Base-by-base conservation (phyloP, 1,140 invertebrate genomes). In the Drosophila melanica region DNA sequence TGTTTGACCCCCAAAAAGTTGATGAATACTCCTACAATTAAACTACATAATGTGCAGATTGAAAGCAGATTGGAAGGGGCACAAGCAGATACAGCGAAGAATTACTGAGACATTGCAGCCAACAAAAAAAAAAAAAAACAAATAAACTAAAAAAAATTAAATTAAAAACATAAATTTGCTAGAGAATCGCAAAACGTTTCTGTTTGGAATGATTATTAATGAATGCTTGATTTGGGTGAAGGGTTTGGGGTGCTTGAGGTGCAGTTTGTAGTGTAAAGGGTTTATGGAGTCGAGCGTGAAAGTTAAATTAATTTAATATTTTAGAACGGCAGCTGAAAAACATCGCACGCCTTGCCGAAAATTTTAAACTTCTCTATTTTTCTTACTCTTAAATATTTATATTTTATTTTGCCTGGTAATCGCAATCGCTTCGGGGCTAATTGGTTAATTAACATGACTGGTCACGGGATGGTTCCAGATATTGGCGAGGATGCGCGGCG, bases 291-390 rank as follows among this genome's bases (percentile, higher is more conserved):
- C 3, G n/a, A 23, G 47, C 47, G 20, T 27, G 47, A 12, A 3
- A 51, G 20, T 14, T 41, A 27, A 5, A 9, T 10, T 11, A 8
- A 33, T 35, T 14, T 30, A n/a, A n/a, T n/a, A 30, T 63, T 51
- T 63, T 63, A 39, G 27, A 48, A 30, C 3, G 48, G 50, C 37
- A 33, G 39, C 30, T 41, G 20, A 51, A 23, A 63, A 63, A 51
- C 45, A 51, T 50, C 44, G 27, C 11, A 50, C 59, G 62, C 50
- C 62, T 42, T 64, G 16, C 48, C 39, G 16, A 33, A 54, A 10
- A 64, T 54, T 42, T 54, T 44, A 54, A 20, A 18, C 45, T 65
- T 65, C 12, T 35, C n/a, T 54, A 53, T 54, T 16, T 65, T 55
- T 45, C 8, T 35, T 45, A 55, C 6, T 64, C 8, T 65, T 47